Base-by-base conservation (phyloP, 2,113 vertebrate genomes). In the Python bivittatus region DNA sequence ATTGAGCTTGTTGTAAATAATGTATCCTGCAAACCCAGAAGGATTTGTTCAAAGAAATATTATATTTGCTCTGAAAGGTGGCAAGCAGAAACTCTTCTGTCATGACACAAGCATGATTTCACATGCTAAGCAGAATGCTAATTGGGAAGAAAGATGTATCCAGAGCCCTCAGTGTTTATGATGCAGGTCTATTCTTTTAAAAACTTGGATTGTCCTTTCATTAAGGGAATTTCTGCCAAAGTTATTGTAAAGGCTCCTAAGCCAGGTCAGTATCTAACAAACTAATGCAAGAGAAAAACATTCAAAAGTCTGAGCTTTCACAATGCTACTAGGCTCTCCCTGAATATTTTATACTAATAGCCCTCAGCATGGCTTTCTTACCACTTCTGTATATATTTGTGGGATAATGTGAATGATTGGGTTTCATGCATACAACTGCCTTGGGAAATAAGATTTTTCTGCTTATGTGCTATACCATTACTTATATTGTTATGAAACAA, bases 321-420 rank as follows among this genome's bases (percentile, higher is more conserved):
- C 52, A 86, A 84, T 10, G 0, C 83, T 91, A 88, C 54, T 52
- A 56, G 12, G 11, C 0, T 90, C 90, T 83, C 89, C 87, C 58
- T 90, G 0, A 95, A 93, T 91, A 17, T 89, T 89, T n/a, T 72
- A 58, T 90, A 20, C 88, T 54, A 48, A 68, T 38, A 0, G 88
- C 29, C 29, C 91, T 91, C 85, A 83, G 91, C 72, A 92, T 93
- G 15, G 0, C 64, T 84, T 88, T 56, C 25, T 88, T 33, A 90
- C 53, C 7, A 57, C 88, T n/a, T 92, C 91, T 79, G 85, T n/a
- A 38, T 11, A 84, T 29, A 84, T 42, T 91, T 91, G 84, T 92
- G 92, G 23, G 56, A 42, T 72, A 0, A 0, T 2, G 29, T n/a
- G 88, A 52, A 20, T 44, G 57, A 5, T 2, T 42, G 58, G n/a